Conservation (phyloP, 2,888 invertebrate species). For the Drosophila austrosaltans region DNA sequence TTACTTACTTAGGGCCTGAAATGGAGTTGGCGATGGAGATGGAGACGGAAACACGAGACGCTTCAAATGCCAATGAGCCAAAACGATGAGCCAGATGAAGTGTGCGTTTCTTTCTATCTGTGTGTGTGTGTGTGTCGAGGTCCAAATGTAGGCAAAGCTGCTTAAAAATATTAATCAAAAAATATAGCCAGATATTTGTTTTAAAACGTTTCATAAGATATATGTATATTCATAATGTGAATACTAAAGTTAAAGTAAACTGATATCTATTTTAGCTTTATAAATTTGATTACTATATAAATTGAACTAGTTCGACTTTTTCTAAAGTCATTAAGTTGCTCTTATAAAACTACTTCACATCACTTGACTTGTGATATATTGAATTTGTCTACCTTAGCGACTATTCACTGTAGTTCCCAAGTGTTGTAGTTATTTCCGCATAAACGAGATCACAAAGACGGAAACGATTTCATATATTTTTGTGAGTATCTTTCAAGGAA, state of each 20-base stretch:
- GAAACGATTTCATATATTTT: constrained; percentile 11
- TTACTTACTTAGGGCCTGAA: constrained; percentile 65
- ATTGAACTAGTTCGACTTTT: too few species aligned
- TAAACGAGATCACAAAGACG: constrained; percentile 28
- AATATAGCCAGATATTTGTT: too few species aligned
- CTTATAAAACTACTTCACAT: too few species aligned
- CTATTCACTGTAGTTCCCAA: constrained; percentile 24
- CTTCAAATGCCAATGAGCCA: constrained; percentile 72
- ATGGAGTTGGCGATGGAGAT: constrained; percentile 5
- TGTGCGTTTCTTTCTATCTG: neutral
- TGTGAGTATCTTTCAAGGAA: constrained; percentile 4
- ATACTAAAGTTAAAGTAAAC: too few species aligned
- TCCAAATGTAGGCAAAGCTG: neutral
- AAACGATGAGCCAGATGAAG: constrained; percentile 45
- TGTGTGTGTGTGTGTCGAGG: neutral
- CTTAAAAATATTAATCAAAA: neutral
- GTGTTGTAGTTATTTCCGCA: constrained; percentile 24
- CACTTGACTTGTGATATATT: too few species aligned
- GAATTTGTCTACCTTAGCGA: neutral
- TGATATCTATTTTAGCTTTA: too few species aligned
- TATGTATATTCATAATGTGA: too few species aligned
- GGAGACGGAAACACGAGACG: constrained; percentile 71
- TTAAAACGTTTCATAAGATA: too few species aligned
- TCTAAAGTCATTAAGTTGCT: too few species aligned
- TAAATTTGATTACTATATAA: too few species aligned